These are phyloP conservation scores for Lerema accius DNA, from an alignment of 1,140 invertebrate species.

Conservation along the genomic window DNA sequence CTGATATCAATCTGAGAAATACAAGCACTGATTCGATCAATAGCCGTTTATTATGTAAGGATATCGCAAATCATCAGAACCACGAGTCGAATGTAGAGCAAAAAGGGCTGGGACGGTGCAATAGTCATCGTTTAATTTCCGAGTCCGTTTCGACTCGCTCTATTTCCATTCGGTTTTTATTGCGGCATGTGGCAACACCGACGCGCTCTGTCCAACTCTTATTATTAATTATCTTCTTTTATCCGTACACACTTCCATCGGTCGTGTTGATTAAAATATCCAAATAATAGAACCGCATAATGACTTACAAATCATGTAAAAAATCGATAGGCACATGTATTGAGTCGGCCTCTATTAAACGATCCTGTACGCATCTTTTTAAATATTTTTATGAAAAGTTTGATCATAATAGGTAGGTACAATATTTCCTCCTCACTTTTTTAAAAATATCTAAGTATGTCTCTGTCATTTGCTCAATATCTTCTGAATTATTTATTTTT, in stretches of 20 bases:
- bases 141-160: slow-evolving; percentile 75
- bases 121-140: slow-evolving; percentile 68
- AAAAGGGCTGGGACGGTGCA: slow-evolving; percentile 65
- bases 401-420: too few species aligned
- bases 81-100: slow-evolving; percentile 51
- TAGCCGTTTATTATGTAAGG: slow-evolving; percentile 16
- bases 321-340: slow-evolving; percentile 37
- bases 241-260: slow-evolving; percentile 68
- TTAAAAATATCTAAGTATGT: too few species aligned
- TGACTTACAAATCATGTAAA: slow-evolving; percentile 58
- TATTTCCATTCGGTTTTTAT: slow-evolving; percentile 76
- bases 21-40: too few species aligned
- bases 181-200: slow-evolving; percentile 74
- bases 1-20: too few species aligned
- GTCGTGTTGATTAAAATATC: slow-evolving; percentile 80
- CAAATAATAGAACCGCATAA: slow-evolving; percentile 75
- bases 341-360: slow-evolving; percentile 57
- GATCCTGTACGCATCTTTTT: slow-evolving; percentile 2
- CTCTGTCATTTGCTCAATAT: too few species aligned
- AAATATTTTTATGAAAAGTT: too few species aligned
- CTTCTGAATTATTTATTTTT: too few species aligned
- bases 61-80: slow-evolving; percentile 55
- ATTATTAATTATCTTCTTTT: slow-evolving; percentile 81
- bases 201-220: slow-evolving; percentile 65
- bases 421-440: too few species aligned